A percentile compares a stretch with the other conserved stretches of the same genome.
Conservation (phyloP, 2,888 invertebrate species). For the Serrognathus titanus region DNA sequence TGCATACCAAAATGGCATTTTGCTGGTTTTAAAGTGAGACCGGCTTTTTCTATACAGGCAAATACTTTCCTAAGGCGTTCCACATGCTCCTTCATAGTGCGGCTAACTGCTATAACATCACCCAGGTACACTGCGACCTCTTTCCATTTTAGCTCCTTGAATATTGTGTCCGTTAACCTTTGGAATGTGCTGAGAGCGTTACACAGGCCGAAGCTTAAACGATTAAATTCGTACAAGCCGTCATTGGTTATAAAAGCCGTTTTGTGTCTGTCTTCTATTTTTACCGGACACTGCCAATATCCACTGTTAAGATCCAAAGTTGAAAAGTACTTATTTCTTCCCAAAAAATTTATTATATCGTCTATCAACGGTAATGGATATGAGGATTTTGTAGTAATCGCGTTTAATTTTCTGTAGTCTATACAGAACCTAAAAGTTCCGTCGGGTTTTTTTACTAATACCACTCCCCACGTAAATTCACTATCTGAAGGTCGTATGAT, state of each 20-base stretch:
- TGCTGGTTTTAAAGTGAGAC: conserved; percentile 20
- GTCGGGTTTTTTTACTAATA: too few species aligned
- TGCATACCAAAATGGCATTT: conserved; percentile 24
- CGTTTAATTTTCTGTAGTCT: too few species aligned
- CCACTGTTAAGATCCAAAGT: not conserved
- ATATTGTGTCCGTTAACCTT: conserved; percentile 26
- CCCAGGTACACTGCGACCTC: conserved; percentile 28
- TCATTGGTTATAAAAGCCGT: not conserved
- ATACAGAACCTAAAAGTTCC: too few species aligned
- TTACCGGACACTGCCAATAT: not conserved
- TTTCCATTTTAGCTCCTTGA: conserved; percentile 19
- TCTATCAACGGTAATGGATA: too few species aligned
- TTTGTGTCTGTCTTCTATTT: not conserved
- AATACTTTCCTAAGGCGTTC: conserved; percentile 25
- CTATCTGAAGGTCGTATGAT: too few species aligned
- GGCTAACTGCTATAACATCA: conserved; percentile 28
- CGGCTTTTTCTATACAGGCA: conserved; percentile 14
- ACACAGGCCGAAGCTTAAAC: conserved; percentile 27
- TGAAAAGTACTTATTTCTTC: not conserved
- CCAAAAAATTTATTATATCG: too few species aligned
- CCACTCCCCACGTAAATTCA: too few species aligned
- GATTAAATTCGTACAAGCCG: not conserved
- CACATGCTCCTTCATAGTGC: conserved; percentile 24
- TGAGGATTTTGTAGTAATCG: too few species aligned
- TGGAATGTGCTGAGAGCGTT: conserved; percentile 30